Conservation (phyloP, 2,113 vertebrate genomes). For the Forbesichthys papilliferus region DNA sequence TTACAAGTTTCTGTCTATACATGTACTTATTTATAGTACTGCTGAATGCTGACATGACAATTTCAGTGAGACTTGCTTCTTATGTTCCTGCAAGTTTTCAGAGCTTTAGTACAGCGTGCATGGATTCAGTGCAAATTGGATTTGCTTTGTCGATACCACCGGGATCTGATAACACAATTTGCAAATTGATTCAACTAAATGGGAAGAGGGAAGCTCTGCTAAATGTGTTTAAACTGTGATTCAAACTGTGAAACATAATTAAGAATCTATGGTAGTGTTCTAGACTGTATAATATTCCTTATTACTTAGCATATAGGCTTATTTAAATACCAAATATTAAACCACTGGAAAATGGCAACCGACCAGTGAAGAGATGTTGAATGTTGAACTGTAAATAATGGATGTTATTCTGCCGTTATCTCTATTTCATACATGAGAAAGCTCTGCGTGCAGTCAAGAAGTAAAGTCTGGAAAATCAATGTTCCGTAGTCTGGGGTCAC, state of each 20-base stretch:
- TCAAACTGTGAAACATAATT: constrained; percentile 46
- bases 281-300: background rate
- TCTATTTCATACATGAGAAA: constrained; percentile 69
- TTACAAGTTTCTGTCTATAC: background rate
- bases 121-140: constrained; percentile 40
- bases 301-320: constrained; percentile 10
- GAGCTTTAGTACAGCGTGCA: constrained; percentile 14
- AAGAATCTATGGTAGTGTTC: constrained; percentile 29
- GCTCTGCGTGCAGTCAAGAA: constrained; percentile 67
- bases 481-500: constrained; percentile 38
- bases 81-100: constrained; percentile 11
- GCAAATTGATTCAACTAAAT: constrained; percentile 59
- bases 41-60: background rate
- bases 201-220: constrained; percentile 49
- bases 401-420: constrained; percentile 50
- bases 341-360: background rate
- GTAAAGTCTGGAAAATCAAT: constrained; percentile 55
- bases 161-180: constrained; percentile 42
- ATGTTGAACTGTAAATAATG: constrained; percentile 60
- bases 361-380: constrained; percentile 11
- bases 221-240: constrained; percentile 39
- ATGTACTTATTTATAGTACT: background rate
- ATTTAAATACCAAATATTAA: constrained; percentile 7
- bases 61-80: constrained; percentile 21
- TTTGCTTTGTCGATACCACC: constrained; percentile 43